Conservation (phyloP, 92 coral and sea anemone genomes). For the Phenganax subtilis region DNA sequence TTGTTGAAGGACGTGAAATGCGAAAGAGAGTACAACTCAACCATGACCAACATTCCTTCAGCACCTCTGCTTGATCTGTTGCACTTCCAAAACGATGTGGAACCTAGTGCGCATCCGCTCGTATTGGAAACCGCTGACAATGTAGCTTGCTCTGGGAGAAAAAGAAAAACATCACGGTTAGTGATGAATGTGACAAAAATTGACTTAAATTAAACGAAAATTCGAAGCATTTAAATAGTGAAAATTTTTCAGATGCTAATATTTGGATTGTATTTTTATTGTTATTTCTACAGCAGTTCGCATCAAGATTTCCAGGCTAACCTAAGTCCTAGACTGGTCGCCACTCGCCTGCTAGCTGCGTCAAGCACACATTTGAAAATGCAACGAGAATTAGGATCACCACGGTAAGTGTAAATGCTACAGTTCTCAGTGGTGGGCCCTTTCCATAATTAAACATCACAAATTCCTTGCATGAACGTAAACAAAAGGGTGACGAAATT, state of each 20-base stretch:
- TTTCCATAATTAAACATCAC: not conserved
- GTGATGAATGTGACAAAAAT: not conserved
- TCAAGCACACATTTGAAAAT: slow-evolving; percentile 89
- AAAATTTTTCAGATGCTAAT: too few relatives aligned
- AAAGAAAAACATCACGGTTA: not conserved
- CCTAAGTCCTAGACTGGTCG: slow-evolving; percentile 66
- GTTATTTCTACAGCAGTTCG: not conserved
- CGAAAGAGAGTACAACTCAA: slow-evolving; percentile 86
- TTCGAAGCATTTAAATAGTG: too few relatives aligned
- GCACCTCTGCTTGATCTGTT: slow-evolving; percentile 84
- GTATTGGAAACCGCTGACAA: not conserved
- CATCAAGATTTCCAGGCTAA: not conserved
- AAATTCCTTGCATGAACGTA: not conserved
- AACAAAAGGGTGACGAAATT: too few relatives aligned
- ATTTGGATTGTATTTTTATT: too few relatives aligned
- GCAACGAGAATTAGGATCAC: slow-evolving; percentile 83
- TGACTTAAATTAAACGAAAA: too few relatives aligned
- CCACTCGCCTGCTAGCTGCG: slow-evolving; percentile 88
- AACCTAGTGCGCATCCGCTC: not conserved
- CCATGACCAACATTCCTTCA: slow-evolving; percentile 76
- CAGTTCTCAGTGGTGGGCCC: not conserved
- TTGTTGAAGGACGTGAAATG: slow-evolving; percentile 80
- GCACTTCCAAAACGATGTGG: slow-evolving; percentile 68
- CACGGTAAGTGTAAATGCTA: slow-evolving; percentile 37
- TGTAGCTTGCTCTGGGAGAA: not conserved